Evolutionary conservation across 2,888 invertebrate genomes (phyloP).

Genomic region (Rhagium mordax): DNA sequence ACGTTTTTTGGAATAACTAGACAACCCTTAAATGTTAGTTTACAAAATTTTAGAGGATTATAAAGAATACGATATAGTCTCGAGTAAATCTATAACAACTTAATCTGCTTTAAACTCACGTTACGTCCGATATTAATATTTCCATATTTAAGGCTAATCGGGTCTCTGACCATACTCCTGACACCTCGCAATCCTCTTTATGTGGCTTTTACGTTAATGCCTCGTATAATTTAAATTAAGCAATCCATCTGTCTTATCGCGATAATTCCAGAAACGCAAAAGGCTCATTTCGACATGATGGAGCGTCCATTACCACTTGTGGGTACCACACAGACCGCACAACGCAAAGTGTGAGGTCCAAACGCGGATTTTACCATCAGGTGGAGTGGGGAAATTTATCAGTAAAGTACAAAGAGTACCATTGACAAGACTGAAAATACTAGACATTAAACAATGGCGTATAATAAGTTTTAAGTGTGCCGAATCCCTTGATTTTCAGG

Average conservation of each 20-base stretch:
- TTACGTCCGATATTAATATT: not conserved
- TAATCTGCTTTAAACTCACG: not conserved
- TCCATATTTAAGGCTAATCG: not conserved
- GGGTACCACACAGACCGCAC: constrained; percentile 26
- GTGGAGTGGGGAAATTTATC: constrained; percentile 11
- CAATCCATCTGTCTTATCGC: constrained; percentile 13
- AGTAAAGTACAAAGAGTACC: too few relatives aligned
- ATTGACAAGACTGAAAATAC: too few relatives aligned
- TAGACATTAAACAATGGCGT: too few relatives aligned
- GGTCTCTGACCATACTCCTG: not conserved
- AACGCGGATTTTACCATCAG: constrained; percentile 20
- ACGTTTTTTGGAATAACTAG: too few relatives aligned
- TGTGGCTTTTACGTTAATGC: not conserved
- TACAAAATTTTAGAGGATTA: too few relatives aligned
- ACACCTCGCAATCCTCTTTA: not conserved
- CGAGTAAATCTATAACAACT: too few relatives aligned
- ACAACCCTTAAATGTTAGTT: too few relatives aligned
- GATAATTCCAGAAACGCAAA: constrained; percentile 19
- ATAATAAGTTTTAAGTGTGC: too few relatives aligned
- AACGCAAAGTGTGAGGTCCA: constrained; percentile 28
- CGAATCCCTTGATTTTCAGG: too few relatives aligned
- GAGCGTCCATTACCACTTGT: not conserved
- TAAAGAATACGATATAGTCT: too few relatives aligned
- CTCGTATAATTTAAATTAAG: constrained; percentile 8
- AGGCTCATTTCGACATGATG: constrained; percentile 19